Base-by-base conservation (phyloP, 2,888 invertebrate genomes). In the Alviniconcha strummeri region DNA sequence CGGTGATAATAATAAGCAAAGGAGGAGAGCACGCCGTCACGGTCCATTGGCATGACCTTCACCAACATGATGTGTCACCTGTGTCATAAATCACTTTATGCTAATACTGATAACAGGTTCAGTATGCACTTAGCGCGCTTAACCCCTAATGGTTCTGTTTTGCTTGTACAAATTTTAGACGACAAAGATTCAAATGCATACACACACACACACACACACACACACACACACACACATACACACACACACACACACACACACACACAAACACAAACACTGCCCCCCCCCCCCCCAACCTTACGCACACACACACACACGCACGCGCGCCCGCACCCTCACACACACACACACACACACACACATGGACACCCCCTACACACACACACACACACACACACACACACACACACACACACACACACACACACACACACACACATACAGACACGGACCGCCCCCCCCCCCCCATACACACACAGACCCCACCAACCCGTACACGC, bases 341-440 rank as follows among this genome's bases (percentile, higher is more conserved):
- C 69, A 69, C 69, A 5, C 8, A 69, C 69, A 5, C 8, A 69
- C 69, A 5, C 8, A 69, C 69, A 17, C 17, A 17, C 13, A 60
- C 13, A 60, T 60, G 36, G 36, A 36, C 36, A 36, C 36, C 36
- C 36, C 36, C 4, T 1, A 4, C 69, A 69, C 69, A 69, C 69
- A 69, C 69, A 69, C 69, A 69, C 69, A 69, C 69, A 69, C 69
- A 69, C 69, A 69, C 69, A 69, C 69, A 69, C 69, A 69, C 69
- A 69, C 9, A 64, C 64, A 64, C 64, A 64, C 64, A 64, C 64
- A 64, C 3, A 64, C 64, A 72, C 7, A 36, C 19, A 15, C 72
- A 36, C 36, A 36, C 36, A 36, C 72, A 13, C 13, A 69, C 69
- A 69, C 69, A 13, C 69, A 69, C 69, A 1, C 69, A 2, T n/a